Evolutionary conservation across 2,113 vertebrate species (phyloP).

Genomic region (Centropus unirufus): DNA sequence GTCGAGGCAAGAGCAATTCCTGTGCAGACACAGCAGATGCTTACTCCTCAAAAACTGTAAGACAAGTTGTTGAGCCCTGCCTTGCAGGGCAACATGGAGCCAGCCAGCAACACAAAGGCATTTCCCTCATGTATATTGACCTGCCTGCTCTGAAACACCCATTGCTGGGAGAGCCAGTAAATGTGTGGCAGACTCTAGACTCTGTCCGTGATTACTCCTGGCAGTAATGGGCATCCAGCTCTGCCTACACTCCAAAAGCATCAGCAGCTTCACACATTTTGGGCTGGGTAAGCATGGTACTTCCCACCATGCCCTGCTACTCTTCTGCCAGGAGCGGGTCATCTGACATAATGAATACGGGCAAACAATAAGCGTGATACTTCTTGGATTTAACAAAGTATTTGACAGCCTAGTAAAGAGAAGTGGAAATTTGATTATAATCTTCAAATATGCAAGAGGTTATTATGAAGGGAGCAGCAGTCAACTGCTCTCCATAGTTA

Average conservation of each 20-base stretch:
- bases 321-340: not conserved
- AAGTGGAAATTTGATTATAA: not conserved
- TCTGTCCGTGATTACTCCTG: not conserved
- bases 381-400: not conserved
- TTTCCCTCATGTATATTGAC: rapidly evolving
- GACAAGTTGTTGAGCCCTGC: not conserved
- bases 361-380: not conserved
- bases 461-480: not conserved
- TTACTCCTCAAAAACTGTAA: not conserved
- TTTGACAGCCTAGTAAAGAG: not conserved
- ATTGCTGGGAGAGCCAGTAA: not conserved
- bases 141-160: rapidly evolving
- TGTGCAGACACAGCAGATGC: rapidly evolving
- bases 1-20: not conserved
- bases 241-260: not conserved
- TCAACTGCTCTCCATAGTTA: not conserved
- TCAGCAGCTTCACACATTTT: rapidly evolving
- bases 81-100: not conserved
- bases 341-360: not conserved
- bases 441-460: not conserved
- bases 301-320: not conserved
- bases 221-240: not conserved
- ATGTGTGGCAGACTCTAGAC: not conserved
- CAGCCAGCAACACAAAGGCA: rapidly evolving
- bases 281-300: not conserved